Evolutionary conservation across 2,888 invertebrate species (phyloP), one percentile per base, ranked within the genome.

Genomic region (Drosophila atripex): DNA sequence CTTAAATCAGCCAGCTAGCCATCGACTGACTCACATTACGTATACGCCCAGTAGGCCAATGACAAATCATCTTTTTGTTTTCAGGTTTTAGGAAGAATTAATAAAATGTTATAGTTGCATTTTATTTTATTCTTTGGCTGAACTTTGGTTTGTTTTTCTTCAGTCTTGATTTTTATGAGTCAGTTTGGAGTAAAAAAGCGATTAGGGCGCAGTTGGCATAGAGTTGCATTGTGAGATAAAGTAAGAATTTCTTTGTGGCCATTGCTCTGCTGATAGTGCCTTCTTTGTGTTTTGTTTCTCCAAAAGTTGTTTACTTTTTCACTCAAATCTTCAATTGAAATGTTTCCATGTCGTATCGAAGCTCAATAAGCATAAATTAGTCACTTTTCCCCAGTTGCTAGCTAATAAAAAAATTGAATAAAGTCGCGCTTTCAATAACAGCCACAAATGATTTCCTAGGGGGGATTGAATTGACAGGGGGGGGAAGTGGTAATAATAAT

Each of bases 321-420:
- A 9, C 35, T 16, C 16, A 41, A 41, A 18, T 18, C n/a, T 39
- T 46, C 61, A 61, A 64, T 61, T 64, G 46, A 61, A 64, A 46
- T 23, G 43, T 38, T 12, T 0, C n/a, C 51, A 59, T n/a, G 30
- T 60, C 38, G 51, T 38, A 61, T 64, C 61, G 61, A 39, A 39
- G 64, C 64, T 64, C 63, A 64, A 60, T 64, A 30, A 60, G 61
- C 61, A 30, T 39, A 51, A 64, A 64, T 64, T 61, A 64, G 61
- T 64, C 64, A 64, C 39, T 8, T 23, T 23, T 23, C 8, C 28
- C 28, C 43, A 70, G 55, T 68, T 79, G 74, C 46, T 60, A 43
- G 59, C 63, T 80, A 76, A 78, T 86, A 80, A 84, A 84, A 84
- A 84, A 86, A 84, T 83, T 86, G 77, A 80, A 86, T 86, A 86